Base-by-base conservation (phyloP, 2,797 vertebrate species). In the Enteromius treurensis region DNA sequence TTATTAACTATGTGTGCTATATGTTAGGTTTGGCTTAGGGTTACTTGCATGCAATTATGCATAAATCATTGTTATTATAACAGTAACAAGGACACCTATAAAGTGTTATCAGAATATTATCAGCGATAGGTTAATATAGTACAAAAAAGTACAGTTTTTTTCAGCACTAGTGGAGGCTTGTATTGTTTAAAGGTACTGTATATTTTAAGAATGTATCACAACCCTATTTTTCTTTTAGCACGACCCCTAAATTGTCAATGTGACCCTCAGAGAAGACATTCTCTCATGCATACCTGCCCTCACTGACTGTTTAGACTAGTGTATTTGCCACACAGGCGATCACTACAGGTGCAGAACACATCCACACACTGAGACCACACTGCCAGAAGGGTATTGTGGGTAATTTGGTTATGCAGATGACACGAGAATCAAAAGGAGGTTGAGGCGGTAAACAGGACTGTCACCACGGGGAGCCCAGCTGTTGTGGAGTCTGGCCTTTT, bases 391-490 rank as follows among this genome's bases (percentile, higher is more conserved):
- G 64, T 29, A 70, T 51, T 51, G 17, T 85, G 34, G 37, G 68
- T 65, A 53, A 53, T 82, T 23, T 71, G 23, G 62, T 83, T 71
- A 75, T 60, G 69, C 42, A 76, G 45, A 84, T 23, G 49, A 60
- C 32, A 37, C 62, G 68, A 51, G 32, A 81, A 58, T 69, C 42
- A 29, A 77, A 32, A 34, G 9, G 37, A 40, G 73, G 67, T 40
- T 45, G 26, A 8, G 29, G 17, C n/a, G 1, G 73, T 77, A 71
- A 85, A 85, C 80, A 74, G 45, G 15, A 62, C 34, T n/a, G 51
- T 75, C 80, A 34, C 80, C 76, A 86, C 19, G 34, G 84, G 80
- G 69, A 86, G 69, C 49, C 70, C 80, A 86, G 87, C 82, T 89
- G 60, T 84, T 79, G 83, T 79, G 55, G 82, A 87, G 65, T 60